These are phyloP conservation scores for Falco naumanni DNA, from an alignment of 2,797 vertebrate species.

Conservation along the genomic window DNA sequence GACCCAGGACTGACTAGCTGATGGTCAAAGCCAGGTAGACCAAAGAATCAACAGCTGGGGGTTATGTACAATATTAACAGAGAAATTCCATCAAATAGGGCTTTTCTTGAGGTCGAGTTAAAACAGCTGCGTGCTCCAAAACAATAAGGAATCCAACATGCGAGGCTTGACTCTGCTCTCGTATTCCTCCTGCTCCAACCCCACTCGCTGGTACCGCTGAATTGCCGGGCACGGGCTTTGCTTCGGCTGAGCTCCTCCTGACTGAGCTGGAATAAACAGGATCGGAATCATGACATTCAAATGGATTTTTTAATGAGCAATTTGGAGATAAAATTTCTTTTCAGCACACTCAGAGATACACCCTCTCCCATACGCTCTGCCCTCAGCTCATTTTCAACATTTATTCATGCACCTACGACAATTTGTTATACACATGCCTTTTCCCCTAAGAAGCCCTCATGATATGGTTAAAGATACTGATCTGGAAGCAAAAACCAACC, in stretches of 20 bases:
- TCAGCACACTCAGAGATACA: conserved; percentile 30
- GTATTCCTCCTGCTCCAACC: not conserved
- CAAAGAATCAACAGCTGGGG: not conserved
- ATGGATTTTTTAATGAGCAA: conserved; percentile 16
- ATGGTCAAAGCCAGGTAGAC: not conserved
- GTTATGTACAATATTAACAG: not conserved
- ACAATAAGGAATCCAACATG: not conserved
- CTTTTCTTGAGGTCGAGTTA: not conserved
- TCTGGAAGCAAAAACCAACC: too few relatives aligned
- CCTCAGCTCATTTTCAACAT: conserved; percentile 32
- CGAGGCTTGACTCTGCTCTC: not conserved
- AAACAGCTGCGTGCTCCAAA: not conserved
- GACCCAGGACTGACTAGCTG: not conserved
- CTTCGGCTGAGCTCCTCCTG: not conserved
- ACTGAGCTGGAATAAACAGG: not conserved
- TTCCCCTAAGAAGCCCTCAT: not conserved
- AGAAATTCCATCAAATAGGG: not conserved
- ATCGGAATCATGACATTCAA: conserved; percentile 28
- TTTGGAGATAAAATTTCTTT: conserved; percentile 34
- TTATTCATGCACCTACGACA: not conserved
- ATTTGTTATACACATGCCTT: not conserved
- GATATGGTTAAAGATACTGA: not conserved
- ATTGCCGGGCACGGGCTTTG: accelerated
- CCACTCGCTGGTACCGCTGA: not conserved
- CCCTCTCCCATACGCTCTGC: not conserved